Base-by-base conservation (phyloP, 2,888 invertebrate genomes). In the Athrips mouffetella region DNA sequence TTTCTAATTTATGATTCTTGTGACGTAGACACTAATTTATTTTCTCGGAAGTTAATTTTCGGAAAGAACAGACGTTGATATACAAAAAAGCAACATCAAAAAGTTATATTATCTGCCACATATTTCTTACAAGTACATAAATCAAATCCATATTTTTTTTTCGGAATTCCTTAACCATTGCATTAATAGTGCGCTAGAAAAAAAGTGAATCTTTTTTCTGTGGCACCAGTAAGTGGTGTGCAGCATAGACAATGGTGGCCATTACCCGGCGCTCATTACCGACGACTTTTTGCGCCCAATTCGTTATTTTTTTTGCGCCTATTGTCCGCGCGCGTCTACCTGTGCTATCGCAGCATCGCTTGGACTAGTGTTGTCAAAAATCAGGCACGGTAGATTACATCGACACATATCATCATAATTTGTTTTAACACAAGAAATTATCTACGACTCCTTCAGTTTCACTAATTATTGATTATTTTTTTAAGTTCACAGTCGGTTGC, bases 261-360 rank as follows among this genome's bases (percentile, higher is more conserved):
- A 83, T 82, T 82, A 81, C 77, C 65, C 66, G 72, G 77, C 74
- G 73, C 85, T 86, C 85, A 84, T 86, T 86, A 86, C 84, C 83
- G 80, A 63, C 71, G 30, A 13, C 80, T 84, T 73, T 83, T 81
- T 67, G 66, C 65, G 75, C 20, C 39, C 35, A 23, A 47, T 44
- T 25, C 23, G n/a, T 35, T 42, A 21, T 41, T 46, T 49, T 48
- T 45, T 52, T 52, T 52, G 46, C 41, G 16, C 10, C 42, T 41
- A 50, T 53, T 53, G 48, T 53, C 16, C 39, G 50, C 42, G 45
- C 49, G 53, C 53, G 53, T 53, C 50, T 53, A 53, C 53, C 53
- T 53, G 50, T 53, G 46, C 39, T 48, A 48, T 46, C 51, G 47
- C 45, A 21, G 39, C 40, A 52, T 37, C 37, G 18, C 37, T 21